Conservation (phyloP, 2,113 vertebrate species). For the Phalacrocorax aristotelis region DNA sequence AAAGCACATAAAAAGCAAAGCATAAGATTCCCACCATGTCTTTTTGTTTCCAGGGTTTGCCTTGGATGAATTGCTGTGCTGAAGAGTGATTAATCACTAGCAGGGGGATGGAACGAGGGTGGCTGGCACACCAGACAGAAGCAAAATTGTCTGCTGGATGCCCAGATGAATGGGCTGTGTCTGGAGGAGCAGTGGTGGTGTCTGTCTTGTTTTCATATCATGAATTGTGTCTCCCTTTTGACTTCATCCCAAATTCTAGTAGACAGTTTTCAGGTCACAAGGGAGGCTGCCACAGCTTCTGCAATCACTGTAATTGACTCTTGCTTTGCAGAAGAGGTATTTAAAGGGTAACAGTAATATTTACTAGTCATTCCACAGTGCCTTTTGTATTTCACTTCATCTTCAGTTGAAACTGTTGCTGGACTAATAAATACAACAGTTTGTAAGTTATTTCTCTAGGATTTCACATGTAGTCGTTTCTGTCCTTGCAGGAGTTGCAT, state of each 20-base stretch:
- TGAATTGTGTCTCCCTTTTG: conserved; percentile 1
- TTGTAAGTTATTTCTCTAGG: not conserved
- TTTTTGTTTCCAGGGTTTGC: not conserved
- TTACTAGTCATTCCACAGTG: not conserved
- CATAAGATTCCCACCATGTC: not conserved
- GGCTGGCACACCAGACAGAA: not conserved
- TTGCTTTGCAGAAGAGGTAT: not conserved
- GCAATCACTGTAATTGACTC: not conserved
- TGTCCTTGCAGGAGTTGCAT: not conserved
- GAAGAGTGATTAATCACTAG: conserved; percentile 43
- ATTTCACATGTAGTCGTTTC: not conserved
- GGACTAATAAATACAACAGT: not conserved
- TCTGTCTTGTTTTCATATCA: not conserved
- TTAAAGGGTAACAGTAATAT: not conserved
- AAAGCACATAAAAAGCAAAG: not conserved
- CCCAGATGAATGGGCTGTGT: not conserved
- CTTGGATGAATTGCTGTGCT: conserved; percentile 13
- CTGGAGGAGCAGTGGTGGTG: not conserved
- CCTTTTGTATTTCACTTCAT: not conserved
- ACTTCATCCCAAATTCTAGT: not conserved
- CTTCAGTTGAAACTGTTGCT: not conserved
- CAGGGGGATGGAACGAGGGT: not conserved
- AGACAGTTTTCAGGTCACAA: not conserved
- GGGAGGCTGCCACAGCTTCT: not conserved
- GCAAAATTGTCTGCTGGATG: conserved; percentile 1